Conservation (phyloP, 2,113 vertebrate genomes). For the Herpailurus yagouaroundi region DNA sequence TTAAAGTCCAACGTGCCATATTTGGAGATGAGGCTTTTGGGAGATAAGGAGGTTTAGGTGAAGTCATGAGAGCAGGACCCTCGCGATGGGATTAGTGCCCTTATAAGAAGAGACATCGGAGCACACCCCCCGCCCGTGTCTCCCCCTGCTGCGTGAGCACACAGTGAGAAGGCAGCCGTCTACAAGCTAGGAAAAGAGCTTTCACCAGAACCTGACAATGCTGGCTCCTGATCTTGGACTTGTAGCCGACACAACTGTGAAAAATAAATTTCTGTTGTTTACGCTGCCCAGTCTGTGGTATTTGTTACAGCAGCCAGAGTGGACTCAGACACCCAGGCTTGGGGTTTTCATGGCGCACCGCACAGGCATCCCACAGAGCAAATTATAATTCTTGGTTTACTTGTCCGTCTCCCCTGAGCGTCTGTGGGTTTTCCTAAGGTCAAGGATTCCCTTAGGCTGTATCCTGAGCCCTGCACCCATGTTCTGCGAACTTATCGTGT, state of each 20-base stretch:
- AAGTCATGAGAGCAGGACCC: background rate
- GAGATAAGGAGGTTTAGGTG: background rate
- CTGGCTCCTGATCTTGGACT: background rate
- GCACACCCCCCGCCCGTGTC: too few species aligned
- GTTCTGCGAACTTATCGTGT: rapidly evolving
- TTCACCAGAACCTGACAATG: background rate
- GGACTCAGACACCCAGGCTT: background rate
- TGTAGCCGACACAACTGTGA: background rate
- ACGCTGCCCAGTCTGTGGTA: too few species aligned
- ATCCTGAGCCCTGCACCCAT: background rate
- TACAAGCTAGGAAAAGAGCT: background rate
- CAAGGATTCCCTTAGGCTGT: background rate
- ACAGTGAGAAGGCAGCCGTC: background rate
- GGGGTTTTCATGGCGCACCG: too few species aligned
- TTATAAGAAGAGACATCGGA: background rate
- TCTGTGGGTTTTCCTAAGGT: background rate
- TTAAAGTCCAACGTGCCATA: background rate
- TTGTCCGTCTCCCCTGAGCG: background rate
- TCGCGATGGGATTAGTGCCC: background rate
- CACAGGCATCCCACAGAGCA: rapidly evolving
- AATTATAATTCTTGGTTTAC: too few species aligned
- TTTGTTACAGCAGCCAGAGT: background rate
- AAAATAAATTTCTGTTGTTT: too few species aligned
- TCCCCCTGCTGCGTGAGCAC: background rate
- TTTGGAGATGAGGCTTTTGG: too few species aligned